Base-by-base conservation (phyloP, 1,140 invertebrate genomes). In the Bombus vancouverensis region DNA sequence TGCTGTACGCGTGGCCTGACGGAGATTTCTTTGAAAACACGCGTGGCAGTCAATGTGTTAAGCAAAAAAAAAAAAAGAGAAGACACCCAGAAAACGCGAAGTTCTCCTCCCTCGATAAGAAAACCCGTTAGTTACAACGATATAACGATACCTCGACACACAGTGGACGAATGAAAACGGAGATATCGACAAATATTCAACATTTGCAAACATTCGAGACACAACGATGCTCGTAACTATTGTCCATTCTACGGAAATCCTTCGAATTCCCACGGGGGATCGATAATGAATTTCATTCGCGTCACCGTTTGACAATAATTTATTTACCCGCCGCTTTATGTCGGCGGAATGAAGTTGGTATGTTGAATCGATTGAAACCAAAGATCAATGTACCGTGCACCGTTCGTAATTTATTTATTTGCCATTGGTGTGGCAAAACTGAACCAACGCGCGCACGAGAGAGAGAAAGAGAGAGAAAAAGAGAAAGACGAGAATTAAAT, bases 281-380 rank as follows among this genome's bases (percentile, higher is more conserved):
- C 57, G 81, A 82, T 82, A 82, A 82, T 82, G 81, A 82, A 82
- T 82, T 82, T 82, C 71, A 75, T 82, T 47, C 71, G 32, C 39
- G 81, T 82, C 81, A 75, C 57, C 42, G 57, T 65, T 47, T 57
- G 57, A 25, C 71, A 72, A 82, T 82, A 82, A 83, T 83, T 83
- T 83, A 83, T 83, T 83, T 83, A 83, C 57, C 59, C 71, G 25
- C 39, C 72, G 42, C 42, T 66, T 37, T 66, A 66, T 59, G 72
- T 75, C 65, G 25, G 9, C 12, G n/a, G 28, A n/a, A 66, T 65
- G 59, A 83, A 75, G 81, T 75, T 65, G n/a, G 71, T 47, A 37
- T 1, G 72, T 42, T 39, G 81, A 75, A 83, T 83, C 81, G 81
- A 83, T 75, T 37, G 57, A 65, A 75, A 75, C 32, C 81, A 34